Conservation (phyloP, 2,797 vertebrate species). For the Adelosebastes latens region DNA sequence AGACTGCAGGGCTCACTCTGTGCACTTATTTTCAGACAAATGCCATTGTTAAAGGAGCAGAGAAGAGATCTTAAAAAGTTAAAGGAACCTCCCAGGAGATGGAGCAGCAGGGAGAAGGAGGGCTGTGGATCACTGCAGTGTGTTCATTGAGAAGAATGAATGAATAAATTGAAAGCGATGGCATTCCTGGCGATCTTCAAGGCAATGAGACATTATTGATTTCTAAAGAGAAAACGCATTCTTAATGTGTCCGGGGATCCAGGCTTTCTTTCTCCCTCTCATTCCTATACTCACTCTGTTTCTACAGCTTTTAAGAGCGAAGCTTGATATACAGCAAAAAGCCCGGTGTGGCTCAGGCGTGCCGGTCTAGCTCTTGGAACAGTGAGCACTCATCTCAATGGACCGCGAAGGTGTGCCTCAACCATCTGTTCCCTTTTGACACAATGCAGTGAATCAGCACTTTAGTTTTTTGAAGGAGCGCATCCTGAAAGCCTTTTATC, state of each 20-base stretch:
- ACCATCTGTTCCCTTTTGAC: conserved; percentile 55
- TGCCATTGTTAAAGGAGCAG: conserved; percentile 22
- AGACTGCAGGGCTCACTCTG: not conserved
- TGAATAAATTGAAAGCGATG: conserved; percentile 71
- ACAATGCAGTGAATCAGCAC: conserved; percentile 51
- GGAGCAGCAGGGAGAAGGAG: conserved; percentile 7
- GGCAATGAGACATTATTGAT: conserved; percentile 76
- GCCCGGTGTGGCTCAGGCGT: not conserved
- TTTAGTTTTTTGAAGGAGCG: conserved; percentile 27
- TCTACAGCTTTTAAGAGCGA: conserved; percentile 14
- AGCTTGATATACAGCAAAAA: not conserved
- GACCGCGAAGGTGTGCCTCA: conserved; percentile 24
- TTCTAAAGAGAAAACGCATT: conserved; percentile 70
- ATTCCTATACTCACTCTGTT: not conserved
- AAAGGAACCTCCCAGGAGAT: conserved; percentile 47
- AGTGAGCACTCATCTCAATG: conserved; percentile 27
- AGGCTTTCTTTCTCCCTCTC: conserved; percentile 23
- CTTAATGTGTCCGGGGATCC: conserved; percentile 61
- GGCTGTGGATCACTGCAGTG: conserved; percentile 43
- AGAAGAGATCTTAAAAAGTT: conserved; percentile 44
- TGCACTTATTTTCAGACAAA: conserved; percentile 29
- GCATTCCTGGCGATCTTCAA: conserved; percentile 62
- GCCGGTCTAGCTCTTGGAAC: conserved; percentile 2
- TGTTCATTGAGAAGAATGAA: conserved; percentile 66
- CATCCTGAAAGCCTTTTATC: conserved; percentile 46